Percentiles rank a stretch among this genome's conserved stretches.
Evolutionary conservation across 1,140 invertebrate genomes (phyloP).

Genomic region (Colletes latitarsis): DNA sequence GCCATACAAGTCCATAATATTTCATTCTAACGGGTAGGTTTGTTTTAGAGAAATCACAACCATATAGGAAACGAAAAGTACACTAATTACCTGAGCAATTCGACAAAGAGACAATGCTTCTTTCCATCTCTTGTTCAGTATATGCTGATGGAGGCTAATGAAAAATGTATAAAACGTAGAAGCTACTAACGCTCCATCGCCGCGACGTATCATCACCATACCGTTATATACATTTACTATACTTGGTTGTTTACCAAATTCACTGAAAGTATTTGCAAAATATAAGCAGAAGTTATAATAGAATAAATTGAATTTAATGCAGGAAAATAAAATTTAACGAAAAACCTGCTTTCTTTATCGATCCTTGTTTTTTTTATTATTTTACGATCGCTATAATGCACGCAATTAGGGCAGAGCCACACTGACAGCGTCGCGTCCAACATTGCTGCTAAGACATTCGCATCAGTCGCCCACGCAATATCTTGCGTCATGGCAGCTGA

Average conservation of each 20-base stretch:
- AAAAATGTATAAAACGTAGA: slow-evolving; percentile 86
- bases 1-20: slow-evolving; percentile 95
- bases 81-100: slow-evolving; percentile 85
- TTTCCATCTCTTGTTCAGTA: slow-evolving; percentile 85
- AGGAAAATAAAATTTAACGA: slow-evolving; percentile 12
- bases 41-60: not conserved
- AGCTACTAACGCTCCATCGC: slow-evolving; percentile 86
- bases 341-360: slow-evolving; percentile 85
- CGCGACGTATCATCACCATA: slow-evolving; percentile 87
- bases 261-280: slow-evolving; percentile 78
- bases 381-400: slow-evolving; percentile 86
- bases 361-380: slow-evolving; percentile 85
- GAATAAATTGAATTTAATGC: not conserved
- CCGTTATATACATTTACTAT: slow-evolving; percentile 90
- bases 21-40: slow-evolving; percentile 83
- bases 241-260: slow-evolving; percentile 90
- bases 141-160: slow-evolving; percentile 84
- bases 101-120: slow-evolving; percentile 90
- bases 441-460: slow-evolving; percentile 92
- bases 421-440: slow-evolving; percentile 90
- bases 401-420: slow-evolving; percentile 90
- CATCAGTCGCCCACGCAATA: slow-evolving; percentile 90
- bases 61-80: not conserved
- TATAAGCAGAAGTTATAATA: not conserved
- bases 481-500: slow-evolving; percentile 89